Evolutionary conservation across 2,113 vertebrate genomes (phyloP).

Genomic region (Candoia aspera): DNA sequence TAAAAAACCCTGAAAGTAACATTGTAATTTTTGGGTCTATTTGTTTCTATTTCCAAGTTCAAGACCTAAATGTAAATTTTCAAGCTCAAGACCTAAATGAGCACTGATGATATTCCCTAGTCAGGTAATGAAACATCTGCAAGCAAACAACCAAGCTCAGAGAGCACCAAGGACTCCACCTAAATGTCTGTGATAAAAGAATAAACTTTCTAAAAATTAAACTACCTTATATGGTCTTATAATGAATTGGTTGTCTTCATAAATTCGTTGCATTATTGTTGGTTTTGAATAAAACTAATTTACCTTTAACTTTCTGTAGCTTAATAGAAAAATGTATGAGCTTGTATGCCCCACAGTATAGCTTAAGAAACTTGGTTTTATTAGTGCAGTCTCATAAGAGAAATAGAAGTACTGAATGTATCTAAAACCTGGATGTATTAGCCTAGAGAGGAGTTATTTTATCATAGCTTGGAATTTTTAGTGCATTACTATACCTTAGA

Average conservation of each 20-base stretch:
- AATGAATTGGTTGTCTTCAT: slow-evolving; percentile 10
- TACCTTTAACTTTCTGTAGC: slow-evolving; percentile 1
- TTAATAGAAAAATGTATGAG: neutral
- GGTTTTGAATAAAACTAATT: slow-evolving; percentile 10
- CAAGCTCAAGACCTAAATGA: too few species aligned
- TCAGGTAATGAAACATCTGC: too few species aligned
- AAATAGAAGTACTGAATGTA: neutral
- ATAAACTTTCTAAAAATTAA: neutral
- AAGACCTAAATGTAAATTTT: neutral
- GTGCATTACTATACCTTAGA: neutral
- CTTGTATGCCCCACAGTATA: neutral
- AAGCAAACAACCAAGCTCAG: too few species aligned
- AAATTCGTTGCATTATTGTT: neutral
- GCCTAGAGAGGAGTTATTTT: neutral
- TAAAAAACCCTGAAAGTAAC: neutral
- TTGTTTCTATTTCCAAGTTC: neutral
- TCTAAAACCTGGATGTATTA: neutral
- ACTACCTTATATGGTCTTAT: neutral
- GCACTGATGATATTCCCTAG: too few species aligned
- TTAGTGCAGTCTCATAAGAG: neutral
- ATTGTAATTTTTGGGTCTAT: neutral
- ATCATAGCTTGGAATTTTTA: neutral
- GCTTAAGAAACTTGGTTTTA: neutral
- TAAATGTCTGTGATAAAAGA: neutral
- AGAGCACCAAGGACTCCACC: too few species aligned